These are phyloP conservation scores for Cercopithecus mona DNA, from an alignment of 2,113 vertebrate species.

Conservation along the genomic window DNA sequence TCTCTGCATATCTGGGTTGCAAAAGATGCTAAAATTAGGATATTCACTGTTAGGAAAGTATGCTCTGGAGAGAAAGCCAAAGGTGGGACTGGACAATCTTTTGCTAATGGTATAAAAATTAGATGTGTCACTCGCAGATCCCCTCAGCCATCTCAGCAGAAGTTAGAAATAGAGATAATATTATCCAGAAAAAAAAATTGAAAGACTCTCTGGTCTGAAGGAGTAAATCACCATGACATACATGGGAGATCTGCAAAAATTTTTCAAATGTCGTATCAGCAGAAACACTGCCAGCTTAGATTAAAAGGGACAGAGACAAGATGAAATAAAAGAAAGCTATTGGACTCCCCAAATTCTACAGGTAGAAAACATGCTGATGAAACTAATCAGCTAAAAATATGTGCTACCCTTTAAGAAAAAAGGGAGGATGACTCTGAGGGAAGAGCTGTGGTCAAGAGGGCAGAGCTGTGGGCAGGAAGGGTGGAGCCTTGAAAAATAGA, in stretches of 20 bases:
- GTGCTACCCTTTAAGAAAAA: background rate
- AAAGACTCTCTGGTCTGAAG: background rate
- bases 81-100: background rate
- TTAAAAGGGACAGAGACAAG: background rate
- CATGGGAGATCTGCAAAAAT: background rate
- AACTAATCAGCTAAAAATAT: background rate
- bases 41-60: background rate
- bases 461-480: background rate
- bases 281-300: background rate
- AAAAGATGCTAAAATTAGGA: background rate
- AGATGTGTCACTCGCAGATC: background rate
- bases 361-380: background rate
- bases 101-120: too few species aligned
- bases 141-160: background rate
- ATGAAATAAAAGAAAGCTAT: background rate
- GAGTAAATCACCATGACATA: background rate
- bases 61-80: background rate
- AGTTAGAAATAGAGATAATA: background rate
- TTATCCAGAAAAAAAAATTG: background rate
- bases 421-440: background rate
- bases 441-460: background rate
- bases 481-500: background rate
- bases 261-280: background rate
- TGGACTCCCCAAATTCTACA: background rate
- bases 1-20: background rate